These are phyloP conservation scores for Bombus fervidus DNA, from an alignment of 1,140 invertebrate genomes.

Conservation along the genomic window DNA sequence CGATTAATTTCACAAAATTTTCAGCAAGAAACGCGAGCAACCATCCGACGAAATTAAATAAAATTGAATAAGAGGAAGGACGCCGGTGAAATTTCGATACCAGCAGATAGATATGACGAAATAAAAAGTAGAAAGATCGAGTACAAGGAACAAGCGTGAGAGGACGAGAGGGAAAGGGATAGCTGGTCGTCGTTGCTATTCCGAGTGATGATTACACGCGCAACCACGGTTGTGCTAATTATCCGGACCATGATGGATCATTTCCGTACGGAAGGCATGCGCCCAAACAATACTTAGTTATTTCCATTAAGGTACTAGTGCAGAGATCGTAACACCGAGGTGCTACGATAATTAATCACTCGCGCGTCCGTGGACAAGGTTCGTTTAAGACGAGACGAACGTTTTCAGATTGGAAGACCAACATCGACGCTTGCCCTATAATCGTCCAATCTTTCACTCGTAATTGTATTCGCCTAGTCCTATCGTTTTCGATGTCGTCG, in stretches of 20 bases:
- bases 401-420: conserved; percentile 44
- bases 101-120: no score
- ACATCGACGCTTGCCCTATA: background rate
- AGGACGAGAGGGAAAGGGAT: conserved; percentile 27
- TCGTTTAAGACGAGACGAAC: conserved; percentile 59
- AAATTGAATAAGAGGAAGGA: no score
- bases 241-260: conserved; percentile 78
- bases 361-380: conserved; percentile 62
- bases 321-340: conserved; percentile 62
- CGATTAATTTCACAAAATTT: no score
- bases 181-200: conserved; percentile 72
- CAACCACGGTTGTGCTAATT: conserved; percentile 76
- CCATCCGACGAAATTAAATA: no score
- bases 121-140: background rate
- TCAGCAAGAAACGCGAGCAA: no score
- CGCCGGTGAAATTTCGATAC: no score
- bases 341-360: conserved; percentile 71
- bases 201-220: conserved; percentile 77
- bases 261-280: conserved; percentile 74
- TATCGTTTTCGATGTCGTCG: background rate
- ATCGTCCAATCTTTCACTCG: background rate
- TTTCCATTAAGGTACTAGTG: conserved; percentile 74
- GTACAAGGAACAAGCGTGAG: background rate
- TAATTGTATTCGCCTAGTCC: background rate
- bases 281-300: conserved; percentile 77